Evolutionary conservation across 2,797 vertebrate genomes (phyloP).

Genomic region (Pseudotriccus pelzelni): DNA sequence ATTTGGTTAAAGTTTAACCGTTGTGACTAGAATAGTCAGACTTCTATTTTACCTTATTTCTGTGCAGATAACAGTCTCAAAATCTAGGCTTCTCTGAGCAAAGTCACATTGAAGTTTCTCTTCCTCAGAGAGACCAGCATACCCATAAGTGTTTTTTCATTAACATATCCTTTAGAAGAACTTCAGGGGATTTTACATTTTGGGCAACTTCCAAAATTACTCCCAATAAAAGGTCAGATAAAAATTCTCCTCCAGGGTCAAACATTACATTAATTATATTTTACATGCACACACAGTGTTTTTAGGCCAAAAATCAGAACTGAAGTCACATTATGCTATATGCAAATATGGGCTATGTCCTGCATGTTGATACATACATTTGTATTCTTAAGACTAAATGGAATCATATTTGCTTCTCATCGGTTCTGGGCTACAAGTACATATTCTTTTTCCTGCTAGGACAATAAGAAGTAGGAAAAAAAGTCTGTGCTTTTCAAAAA

Average conservation of each 20-base stretch:
- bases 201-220: constrained; percentile 41
- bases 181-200: constrained; percentile 55
- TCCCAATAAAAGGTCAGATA: constrained; percentile 57
- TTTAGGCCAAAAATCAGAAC: constrained; percentile 45
- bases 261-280: constrained; percentile 57
- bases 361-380: not conserved
- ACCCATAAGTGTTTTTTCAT: constrained; percentile 24
- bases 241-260: constrained; percentile 35
- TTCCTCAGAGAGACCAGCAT: constrained; percentile 14
- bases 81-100: not conserved
- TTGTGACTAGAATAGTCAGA: not conserved
- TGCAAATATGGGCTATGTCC: not conserved
- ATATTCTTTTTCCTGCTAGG: not conserved
- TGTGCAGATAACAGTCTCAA: not conserved
- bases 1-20: not conserved
- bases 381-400: not conserved
- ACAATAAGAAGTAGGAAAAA: not conserved
- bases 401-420: not conserved
- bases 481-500: not conserved
- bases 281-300: constrained; percentile 32
- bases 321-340: constrained; percentile 18
- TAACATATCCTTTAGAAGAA: constrained; percentile 43
- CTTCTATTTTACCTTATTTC: not conserved
- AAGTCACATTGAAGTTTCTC: constrained; percentile 34
- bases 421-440: not conserved